phyloP scores from a whole-genome alignment of 2,888 invertebrate species.

The Timema cristinae region DNA sequence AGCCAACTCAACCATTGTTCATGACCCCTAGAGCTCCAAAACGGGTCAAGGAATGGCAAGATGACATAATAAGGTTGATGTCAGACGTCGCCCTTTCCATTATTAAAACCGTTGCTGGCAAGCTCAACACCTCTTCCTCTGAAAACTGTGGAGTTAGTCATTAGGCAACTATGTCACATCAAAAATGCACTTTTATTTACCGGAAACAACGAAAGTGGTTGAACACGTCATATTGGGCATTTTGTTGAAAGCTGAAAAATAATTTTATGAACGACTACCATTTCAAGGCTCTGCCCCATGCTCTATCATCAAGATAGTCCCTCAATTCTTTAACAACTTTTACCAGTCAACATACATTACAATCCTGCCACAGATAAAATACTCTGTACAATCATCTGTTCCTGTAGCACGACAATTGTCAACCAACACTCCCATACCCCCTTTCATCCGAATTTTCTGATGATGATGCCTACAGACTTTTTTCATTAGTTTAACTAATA shows the following conservation, averaged over 20 bases:
- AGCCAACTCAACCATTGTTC: not conserved
- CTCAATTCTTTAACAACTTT: too few relatives aligned
- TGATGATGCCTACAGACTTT: too few relatives aligned
- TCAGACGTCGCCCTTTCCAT: constrained; percentile 1
- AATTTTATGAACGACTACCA: not conserved
- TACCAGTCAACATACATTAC: too few relatives aligned
- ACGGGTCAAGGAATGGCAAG: not conserved
- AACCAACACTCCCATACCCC: too few relatives aligned
- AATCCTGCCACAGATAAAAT: too few relatives aligned
- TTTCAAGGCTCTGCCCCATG: not conserved
- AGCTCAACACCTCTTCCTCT: constrained; percentile 2
- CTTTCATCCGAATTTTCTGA: too few relatives aligned
- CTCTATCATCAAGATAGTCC: too few relatives aligned
- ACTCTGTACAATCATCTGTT: too few relatives aligned
- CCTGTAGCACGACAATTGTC: too few relatives aligned
- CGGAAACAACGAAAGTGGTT: not conserved
- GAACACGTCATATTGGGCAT: not conserved
- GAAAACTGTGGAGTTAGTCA: not conserved
- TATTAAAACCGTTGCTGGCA: not conserved
- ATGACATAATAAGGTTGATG: not conserved
- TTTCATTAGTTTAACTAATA: too few relatives aligned
- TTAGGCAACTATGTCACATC: not conserved
- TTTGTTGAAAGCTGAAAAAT: not conserved
- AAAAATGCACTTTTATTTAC: not conserved
- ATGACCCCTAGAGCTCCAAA: not conserved